Evolutionary conservation across 2,113 vertebrate species (phyloP), one percentile per base, ranked within the genome.

Genomic region (Caretta caretta): DNA sequence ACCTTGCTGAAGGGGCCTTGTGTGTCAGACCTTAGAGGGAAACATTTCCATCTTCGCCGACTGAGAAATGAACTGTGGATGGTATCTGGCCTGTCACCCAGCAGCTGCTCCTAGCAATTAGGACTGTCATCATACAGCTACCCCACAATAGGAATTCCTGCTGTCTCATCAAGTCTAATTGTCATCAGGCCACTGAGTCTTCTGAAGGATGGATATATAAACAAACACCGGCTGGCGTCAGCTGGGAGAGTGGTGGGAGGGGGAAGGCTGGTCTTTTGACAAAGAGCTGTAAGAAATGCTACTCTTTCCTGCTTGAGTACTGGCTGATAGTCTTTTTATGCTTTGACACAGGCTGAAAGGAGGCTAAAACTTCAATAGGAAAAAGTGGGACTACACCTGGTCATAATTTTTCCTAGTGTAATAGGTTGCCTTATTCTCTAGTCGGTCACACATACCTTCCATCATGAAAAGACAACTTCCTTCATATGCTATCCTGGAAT

Each of bases 11-110:
- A 92, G 53, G 80, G 83, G 91, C 80, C 62, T 46, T 50, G 51
- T 53, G 49, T 76, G 51, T 50, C 79, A 87, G 84, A 89, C 83
- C 72, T 20, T 50, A 80, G 46, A 86, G 49, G 79, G 85, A 95
- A 92, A 84, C 50, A 76, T 48, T 87, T 95, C 90, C 24, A 54
- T 96, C 87, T 86, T 93, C 82, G 87, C 86, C 90, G 89, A 42
- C 53, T 92, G 85, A 69, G 62, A 91, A 87, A 90, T 79, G 82
- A 69, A 83, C 31, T 10, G 87, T 90, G 50, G 5, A 2, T 90
- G 93, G 94, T 29, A 27, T n/a, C 50, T 1, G 25, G 10, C 10
- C 10, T 57, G 25, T 59, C 57, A 59, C 13, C 57, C 27, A 8
- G 56, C 57, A 59, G 57, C 59, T 65, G 16, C 49, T 46, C 59